Conservation (phyloP, 2,888 invertebrate genomes). For the Acrobasis suavella region DNA sequence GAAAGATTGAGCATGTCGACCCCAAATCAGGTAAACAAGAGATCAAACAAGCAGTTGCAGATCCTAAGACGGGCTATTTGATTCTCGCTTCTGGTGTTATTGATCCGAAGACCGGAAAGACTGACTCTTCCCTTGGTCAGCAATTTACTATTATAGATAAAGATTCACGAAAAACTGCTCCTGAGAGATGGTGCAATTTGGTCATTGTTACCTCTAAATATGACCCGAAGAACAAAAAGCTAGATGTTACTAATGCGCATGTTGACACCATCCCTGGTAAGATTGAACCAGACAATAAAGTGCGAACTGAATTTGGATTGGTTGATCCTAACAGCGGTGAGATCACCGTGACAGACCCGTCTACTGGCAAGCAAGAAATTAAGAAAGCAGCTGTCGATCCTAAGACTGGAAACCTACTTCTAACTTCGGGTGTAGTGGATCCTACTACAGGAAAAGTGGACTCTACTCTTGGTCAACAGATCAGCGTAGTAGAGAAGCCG, state of each 20-base stretch:
- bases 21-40: slow-evolving; percentile 81
- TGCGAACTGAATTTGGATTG: slow-evolving; percentile 79
- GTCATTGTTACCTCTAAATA: slow-evolving; percentile 78
- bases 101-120: slow-evolving; percentile 82
- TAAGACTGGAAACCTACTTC: slow-evolving; percentile 80
- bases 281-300: slow-evolving; percentile 66
- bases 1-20: slow-evolving; percentile 79
- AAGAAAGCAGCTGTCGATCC: slow-evolving; percentile 84
- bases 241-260: slow-evolving; percentile 70
- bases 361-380: slow-evolving; percentile 82
- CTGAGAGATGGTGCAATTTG: slow-evolving; percentile 70
- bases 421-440: slow-evolving; percentile 77
- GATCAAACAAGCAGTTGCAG: slow-evolving; percentile 80
- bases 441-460: slow-evolving; percentile 79
- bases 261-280: slow-evolving; percentile 59
- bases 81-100: slow-evolving; percentile 79
- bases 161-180: slow-evolving; percentile 46
- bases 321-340: slow-evolving; percentile 81
- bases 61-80: slow-evolving; percentile 81
- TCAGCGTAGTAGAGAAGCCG: slow-evolving; percentile 55
- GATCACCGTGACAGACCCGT: slow-evolving; percentile 78
- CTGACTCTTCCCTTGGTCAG: slow-evolving; percentile 77
- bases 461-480: slow-evolving; percentile 76
- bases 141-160: slow-evolving; percentile 73
- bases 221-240: slow-evolving; percentile 71